Evolutionary conservation across 2,888 invertebrate species (phyloP).

Genomic region (Venusia cambrica): DNA sequence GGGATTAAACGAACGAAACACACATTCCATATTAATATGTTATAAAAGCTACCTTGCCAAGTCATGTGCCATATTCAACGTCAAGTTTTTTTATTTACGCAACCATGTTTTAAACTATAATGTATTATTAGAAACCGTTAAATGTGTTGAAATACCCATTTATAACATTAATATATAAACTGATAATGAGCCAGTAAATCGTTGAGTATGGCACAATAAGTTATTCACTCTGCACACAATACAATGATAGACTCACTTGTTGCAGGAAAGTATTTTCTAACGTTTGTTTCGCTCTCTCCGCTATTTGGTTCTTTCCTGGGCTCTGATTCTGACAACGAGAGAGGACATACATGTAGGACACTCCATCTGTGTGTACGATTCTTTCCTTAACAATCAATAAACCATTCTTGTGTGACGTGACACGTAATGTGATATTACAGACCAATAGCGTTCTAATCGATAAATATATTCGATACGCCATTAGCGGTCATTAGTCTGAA

Average conservation of each 20-base stretch:
- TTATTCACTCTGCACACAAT: constrained; percentile 32
- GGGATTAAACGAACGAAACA: no score
- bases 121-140: no score
- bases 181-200: no score
- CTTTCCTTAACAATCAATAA: constrained; percentile 1
- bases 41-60: constrained; percentile 18
- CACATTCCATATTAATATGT: constrained; percentile 16
- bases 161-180: no score
- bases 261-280: constrained; percentile 78
- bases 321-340: constrained; percentile 76
- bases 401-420: constrained; percentile 6
- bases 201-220: constrained; percentile 47
- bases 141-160: no score
- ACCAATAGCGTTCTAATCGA: no score
- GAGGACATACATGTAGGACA: constrained; percentile 61
- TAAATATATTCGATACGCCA: no score
- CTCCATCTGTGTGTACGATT: constrained; percentile 18
- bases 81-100: no score
- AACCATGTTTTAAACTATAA: no score
- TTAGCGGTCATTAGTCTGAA: no score
- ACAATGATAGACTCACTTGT: constrained; percentile 69
- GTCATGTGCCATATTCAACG: constrained; percentile 41
- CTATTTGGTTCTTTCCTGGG: constrained; percentile 77
- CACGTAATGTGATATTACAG: constrained; percentile 2
- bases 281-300: constrained; percentile 78